A percentile compares a stretch with the other conserved stretches of the same genome.
phyloP scores from a whole-genome alignment of 2,888 invertebrate species.

The Orchesellides sinensis region DNA sequence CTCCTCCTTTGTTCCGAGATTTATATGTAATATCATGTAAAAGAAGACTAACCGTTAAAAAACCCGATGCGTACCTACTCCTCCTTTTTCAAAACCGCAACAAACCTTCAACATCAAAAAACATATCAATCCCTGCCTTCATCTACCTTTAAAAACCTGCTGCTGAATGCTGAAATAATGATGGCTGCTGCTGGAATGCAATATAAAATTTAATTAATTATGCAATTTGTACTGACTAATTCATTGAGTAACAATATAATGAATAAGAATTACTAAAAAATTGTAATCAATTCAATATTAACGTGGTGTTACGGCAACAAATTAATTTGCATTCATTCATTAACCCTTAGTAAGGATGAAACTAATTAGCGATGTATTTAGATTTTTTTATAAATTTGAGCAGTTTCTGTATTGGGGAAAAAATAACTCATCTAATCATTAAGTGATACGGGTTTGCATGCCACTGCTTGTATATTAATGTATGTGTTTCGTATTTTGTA shows the following conservation, averaged over 20 bases:
- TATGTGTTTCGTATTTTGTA: no score
- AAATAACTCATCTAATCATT: conserved; percentile 1
- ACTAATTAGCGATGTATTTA: background rate
- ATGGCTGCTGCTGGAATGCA: conserved; percentile 40
- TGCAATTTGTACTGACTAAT: conserved; percentile 8
- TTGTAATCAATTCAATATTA: no score
- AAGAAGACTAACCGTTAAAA: conserved; percentile 1
- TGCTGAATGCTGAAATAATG: conserved; percentile 30
- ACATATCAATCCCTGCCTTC: background rate
- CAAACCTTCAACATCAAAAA: background rate
- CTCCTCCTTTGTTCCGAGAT: background rate
- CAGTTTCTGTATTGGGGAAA: no score
- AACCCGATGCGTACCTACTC: conserved; percentile 19
- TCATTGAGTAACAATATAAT: no score
- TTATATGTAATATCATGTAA: background rate
- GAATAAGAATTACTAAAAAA: no score
- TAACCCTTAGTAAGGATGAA: background rate
- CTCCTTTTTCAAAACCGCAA: conserved; percentile 8
- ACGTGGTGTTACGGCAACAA: no score
- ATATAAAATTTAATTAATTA: conserved; percentile 13
- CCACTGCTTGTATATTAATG: background rate
- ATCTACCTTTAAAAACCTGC: background rate
- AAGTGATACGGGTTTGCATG: background rate
- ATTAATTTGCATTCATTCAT: no score
- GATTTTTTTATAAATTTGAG: background rate